Evolutionary conservation across 2,797 vertebrate genomes (phyloP).

Genomic region (Malacoraja senta): DNA sequence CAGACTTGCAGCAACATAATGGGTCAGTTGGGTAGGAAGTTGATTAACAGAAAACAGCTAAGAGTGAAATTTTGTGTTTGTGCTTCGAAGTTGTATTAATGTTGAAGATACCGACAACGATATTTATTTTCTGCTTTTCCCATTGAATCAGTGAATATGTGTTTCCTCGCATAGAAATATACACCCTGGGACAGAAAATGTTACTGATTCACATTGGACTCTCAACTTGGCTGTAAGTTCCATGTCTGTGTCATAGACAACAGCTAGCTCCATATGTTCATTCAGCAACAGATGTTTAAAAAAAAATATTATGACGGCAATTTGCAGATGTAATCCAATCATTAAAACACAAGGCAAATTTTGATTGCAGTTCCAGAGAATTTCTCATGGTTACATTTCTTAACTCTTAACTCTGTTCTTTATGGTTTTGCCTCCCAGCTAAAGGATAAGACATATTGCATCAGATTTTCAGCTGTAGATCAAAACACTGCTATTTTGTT

Average conservation of each 20-base stretch:
- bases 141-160: background rate
- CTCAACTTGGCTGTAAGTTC: background rate
- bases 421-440: background rate
- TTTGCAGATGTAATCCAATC: conserved; percentile 9
- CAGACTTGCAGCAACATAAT: too few species aligned
- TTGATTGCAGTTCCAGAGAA: background rate
- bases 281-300: background rate
- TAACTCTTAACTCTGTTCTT: background rate
- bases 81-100: conserved; percentile 1
- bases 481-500: background rate
- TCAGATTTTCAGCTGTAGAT: background rate
- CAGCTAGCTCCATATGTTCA: conserved; percentile 12
- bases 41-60: background rate
- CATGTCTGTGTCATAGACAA: background rate
- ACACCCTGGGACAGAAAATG: background rate
- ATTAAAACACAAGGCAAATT: background rate
- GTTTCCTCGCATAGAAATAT: background rate
- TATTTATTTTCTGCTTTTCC: background rate
- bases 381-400: background rate
- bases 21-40: too few species aligned
- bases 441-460: background rate
- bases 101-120: background rate
- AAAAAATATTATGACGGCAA: too few species aligned
- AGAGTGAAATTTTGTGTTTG: background rate
- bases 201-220: background rate